Evolutionary conservation across 2,888 invertebrate species (phyloP), one percentile per base, ranked within the genome.

Genomic region (Agrotis segetum): DNA sequence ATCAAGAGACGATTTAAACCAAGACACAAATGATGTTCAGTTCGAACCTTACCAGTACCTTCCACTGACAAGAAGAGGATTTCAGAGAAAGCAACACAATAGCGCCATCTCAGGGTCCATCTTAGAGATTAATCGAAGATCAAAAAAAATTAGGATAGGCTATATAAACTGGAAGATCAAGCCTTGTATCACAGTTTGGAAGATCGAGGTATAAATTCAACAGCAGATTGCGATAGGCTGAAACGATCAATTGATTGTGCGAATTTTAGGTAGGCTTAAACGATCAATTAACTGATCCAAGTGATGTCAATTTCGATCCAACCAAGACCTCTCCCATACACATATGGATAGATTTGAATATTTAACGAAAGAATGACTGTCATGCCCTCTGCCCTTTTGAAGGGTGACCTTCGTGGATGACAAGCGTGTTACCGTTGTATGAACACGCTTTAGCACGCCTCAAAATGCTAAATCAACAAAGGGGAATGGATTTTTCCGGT

Each of bases 401-500:
- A 19, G 13, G 17, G 47, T 21, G 47, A 47, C 46, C 40, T 76
- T n/a, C 17, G 24, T 29, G 44, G 34, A 62, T 65, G 59, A 50
- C 67, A 72, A 46, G 63, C 79, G 53, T 77, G 66, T 56, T 56
- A 46, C 49, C 1, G 16, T 46, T 56, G 55, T 77, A 56, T 68
- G 55, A 66, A 63, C 29, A 66, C 24, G 46, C 55, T 72, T 66
- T 77, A 72, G 50, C 67, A 79, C 55, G 72, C 67, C 7, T 68
- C 55, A 67, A 71, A 82, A 77, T 82, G 72, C 34, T 34, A 77
- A 82, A 82, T 63, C 78, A 82, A 79, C 73, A 82, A 46, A 72
- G 79, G 79, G 79, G 78, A 79, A 63, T 82, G 82, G 82, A 79
- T 72, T 79, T 79, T 82, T 79, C 79, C 79, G 78, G 79, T 79